A percentile compares a stretch with the other conserved stretches of the same genome.
phyloP scores from a whole-genome alignment of 2,888 invertebrate genomes.

The Metopia argyrocephala region DNA sequence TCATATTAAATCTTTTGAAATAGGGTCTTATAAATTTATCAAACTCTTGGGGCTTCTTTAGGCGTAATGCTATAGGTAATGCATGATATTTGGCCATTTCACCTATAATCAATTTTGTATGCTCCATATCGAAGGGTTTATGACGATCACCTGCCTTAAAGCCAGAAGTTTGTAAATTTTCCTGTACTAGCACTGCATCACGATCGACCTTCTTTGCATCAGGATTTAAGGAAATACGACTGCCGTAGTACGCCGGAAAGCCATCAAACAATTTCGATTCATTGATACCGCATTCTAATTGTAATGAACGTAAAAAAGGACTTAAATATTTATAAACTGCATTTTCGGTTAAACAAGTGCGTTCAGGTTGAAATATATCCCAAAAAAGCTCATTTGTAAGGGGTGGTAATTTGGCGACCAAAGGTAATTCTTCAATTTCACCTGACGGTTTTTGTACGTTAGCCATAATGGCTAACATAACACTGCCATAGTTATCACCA shows the following conservation, averaged over 20 bases:
- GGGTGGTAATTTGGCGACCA: slow-evolving; percentile 82
- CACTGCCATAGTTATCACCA: slow-evolving; percentile 83
- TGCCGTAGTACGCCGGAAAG: slow-evolving; percentile 81
- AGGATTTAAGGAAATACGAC: slow-evolving; percentile 78
- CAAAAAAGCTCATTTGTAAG: slow-evolving; percentile 79
- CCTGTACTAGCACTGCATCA: slow-evolving; percentile 81
- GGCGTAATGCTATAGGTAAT: slow-evolving; percentile 80
- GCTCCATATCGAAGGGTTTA: slow-evolving; percentile 79
- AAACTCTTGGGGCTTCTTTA: slow-evolving; percentile 78
- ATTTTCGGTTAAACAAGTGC: slow-evolving; percentile 81
- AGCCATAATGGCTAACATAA: slow-evolving; percentile 79
- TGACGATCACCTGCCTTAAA: slow-evolving; percentile 80
- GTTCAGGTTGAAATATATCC: slow-evolving; percentile 80
- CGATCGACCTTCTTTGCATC: slow-evolving; percentile 78
- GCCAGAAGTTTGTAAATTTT: slow-evolving; percentile 80
- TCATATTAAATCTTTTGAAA: slow-evolving; percentile 72
- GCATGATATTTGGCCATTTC: slow-evolving; percentile 82
- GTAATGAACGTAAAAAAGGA: slow-evolving; percentile 79
- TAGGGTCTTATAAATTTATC: slow-evolving; percentile 77
- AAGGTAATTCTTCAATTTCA: slow-evolving; percentile 74
- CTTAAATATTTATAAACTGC: slow-evolving; percentile 80
- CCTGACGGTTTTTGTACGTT: slow-evolving; percentile 72
- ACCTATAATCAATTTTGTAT: slow-evolving; percentile 78
- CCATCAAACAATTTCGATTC: slow-evolving; percentile 78
- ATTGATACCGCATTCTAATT: slow-evolving; percentile 78